Base-by-base conservation (phyloP, 2,113 vertebrate species). In the Pachycephala philippinensis region DNA sequence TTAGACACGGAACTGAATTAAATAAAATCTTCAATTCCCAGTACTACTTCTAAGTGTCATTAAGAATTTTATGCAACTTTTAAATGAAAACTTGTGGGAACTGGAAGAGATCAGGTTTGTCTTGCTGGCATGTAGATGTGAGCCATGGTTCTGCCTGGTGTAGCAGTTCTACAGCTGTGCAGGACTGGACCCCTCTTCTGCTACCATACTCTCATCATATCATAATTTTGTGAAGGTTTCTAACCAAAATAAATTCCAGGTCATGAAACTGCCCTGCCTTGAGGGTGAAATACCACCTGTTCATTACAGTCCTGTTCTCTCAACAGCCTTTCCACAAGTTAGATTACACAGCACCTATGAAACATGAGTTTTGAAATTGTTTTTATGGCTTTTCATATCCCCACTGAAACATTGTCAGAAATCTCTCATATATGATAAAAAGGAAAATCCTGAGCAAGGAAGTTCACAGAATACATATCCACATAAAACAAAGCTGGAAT, bases 401-500 rank as follows among this genome's bases (percentile, higher is more conserved):
- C 44, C 19, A 50, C 39, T 76, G 75, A 86, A 93, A 44, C 44
- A 47, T 42, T 82, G 54, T 89, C 71, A 87, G 11, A 84, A 86
- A 87, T 68, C 15, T 69, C 26, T 91, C 20, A 40, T 68, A 42
- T 75, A 37, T 37, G n/a, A 82, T 87, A 42, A 89, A 64, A 84
- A 81, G 64, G 17, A 83, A 79, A 92, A 84, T 27, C 7, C 23
- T 49, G 63, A 91, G 68, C 28, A 71, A 60, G 78, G 75, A 94
- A 87, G 59, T 92, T 89, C 87, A 87, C 49, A 76, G 64, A 72
- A 59, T 77, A 37, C n/a, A 42, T 39, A 50, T 80, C 56, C 66
- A 79, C 27, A 56, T 94, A 76, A 96, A 97, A 84, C 40, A 95
- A 95, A 96, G 35, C 64, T 89, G 82, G 59, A 96, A 92, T 76